Evolutionary conservation across 2,888 invertebrate genomes (phyloP), one percentile per base, ranked within the genome.

Genomic region (Lacanobia wlatinum): DNA sequence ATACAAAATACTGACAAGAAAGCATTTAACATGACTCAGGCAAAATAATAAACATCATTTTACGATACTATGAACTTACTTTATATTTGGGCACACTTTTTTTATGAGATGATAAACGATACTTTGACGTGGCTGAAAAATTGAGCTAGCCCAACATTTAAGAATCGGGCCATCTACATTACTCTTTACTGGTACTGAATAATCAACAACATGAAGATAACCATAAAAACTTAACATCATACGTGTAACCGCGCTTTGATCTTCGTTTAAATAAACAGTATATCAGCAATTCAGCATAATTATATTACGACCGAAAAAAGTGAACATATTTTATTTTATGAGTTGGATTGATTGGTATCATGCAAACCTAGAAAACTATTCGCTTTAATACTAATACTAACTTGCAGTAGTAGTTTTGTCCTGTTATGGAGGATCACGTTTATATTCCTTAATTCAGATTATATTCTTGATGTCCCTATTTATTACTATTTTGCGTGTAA

Each of bases 311-410:
- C 12, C 28, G 48, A 50, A 34, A n/a, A 53, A 43, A 10, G n/a
- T n/a, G 4, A 53, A 34, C n/a, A 64, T 7, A n/a, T 46, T 75
- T 14, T 40, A 12, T 43, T 43, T 62, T 12, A 4, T 12, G 63
- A 55, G 14, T 38, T 5, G 34, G 38, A 21, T 65, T 65, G 23
- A 21, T 38, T 46, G n/a, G 7, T 28, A 9, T 28, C n/a, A 14
- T 40, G 9, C 43, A 63, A 62, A n/a, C 23, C 4, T 21, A 18
- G 6, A 56, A 58, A 50, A 14, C 6, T 46, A 10, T 73, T 46
- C 2, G 8, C 28, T 28, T 48, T 0, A 48, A 48, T 23, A 58
- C 7, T 18, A 56, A 59, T 78, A 73, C 52, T 78, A 40, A 70
- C 52, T 58, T 18, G 10, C 6, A 46, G 23, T 70, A 9, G 40